Evolutionary conservation across 2,797 vertebrate genomes (phyloP).

Genomic region (Acanthiza pusilla): DNA sequence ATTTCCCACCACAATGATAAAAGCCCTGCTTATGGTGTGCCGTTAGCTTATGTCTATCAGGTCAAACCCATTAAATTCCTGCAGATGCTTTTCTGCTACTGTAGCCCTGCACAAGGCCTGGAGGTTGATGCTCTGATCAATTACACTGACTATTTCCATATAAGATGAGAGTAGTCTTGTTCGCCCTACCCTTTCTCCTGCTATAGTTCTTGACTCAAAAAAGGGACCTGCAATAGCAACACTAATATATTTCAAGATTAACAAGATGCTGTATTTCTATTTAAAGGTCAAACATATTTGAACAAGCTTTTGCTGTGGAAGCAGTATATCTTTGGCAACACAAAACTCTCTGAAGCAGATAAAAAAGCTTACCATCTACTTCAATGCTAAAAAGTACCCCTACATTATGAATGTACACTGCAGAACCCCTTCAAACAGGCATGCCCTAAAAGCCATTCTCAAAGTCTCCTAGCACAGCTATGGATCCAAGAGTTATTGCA

Average conservation of each 20-base stretch:
- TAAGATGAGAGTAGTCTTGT: background rate
- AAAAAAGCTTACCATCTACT: background rate
- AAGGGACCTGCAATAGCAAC: rapidly evolving
- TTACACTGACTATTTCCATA: background rate
- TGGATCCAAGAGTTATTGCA: background rate
- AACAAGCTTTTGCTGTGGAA: background rate
- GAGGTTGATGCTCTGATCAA: background rate
- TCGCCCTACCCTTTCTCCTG: background rate
- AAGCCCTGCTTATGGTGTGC: background rate
- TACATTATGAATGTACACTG: background rate
- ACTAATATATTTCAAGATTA: background rate
- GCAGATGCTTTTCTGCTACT: background rate
- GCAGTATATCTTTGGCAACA: background rate
- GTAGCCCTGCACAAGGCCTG: background rate
- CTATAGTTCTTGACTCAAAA: background rate
- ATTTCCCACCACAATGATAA: background rate
- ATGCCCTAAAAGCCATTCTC: background rate
- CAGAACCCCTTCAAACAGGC: background rate
- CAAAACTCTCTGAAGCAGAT: background rate
- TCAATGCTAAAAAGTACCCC: background rate
- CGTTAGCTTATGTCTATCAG: background rate
- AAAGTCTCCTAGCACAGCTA: background rate
- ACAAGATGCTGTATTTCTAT: background rate
- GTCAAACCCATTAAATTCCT: background rate
- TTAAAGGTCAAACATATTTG: background rate